phyloP scores from a whole-genome alignment of 2,888 invertebrate genomes.

The Siphlonurus alternatus region DNA sequence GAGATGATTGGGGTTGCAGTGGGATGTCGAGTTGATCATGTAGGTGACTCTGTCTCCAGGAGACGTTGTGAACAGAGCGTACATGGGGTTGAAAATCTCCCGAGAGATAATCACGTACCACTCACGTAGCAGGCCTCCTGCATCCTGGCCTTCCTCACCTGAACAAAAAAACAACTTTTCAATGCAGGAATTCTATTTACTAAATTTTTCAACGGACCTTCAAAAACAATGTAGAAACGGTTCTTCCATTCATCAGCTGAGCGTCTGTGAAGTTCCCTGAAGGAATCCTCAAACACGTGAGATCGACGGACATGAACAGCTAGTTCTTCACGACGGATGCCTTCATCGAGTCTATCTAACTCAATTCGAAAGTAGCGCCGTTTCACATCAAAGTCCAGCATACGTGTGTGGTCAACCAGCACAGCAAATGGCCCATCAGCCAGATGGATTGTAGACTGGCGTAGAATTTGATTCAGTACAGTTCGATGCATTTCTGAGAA shows the following conservation, averaged over 20 bases:
- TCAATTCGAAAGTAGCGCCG: constrained; percentile 75
- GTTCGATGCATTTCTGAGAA: constrained; percentile 61
- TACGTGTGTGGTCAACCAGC: constrained; percentile 69
- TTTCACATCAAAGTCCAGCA: constrained; percentile 82
- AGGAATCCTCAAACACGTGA: constrained; percentile 78
- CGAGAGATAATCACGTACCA: constrained; percentile 84
- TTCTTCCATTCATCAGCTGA: constrained; percentile 81
- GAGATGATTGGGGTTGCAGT: constrained; percentile 80
- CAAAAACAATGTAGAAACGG: constrained; percentile 80
- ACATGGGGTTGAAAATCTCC: constrained; percentile 87
- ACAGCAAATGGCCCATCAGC: constrained; percentile 79
- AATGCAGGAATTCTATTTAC: not conserved
- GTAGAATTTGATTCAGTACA: constrained; percentile 73
- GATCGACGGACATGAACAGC: constrained; percentile 71
- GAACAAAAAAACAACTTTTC: constrained; percentile 16
- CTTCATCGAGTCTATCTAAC: constrained; percentile 64
- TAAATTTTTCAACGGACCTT: too few species aligned
- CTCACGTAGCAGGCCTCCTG: constrained; percentile 70
- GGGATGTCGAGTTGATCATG: constrained; percentile 78
- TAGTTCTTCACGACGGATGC: constrained; percentile 60
- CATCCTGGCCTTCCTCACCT: constrained; percentile 88
- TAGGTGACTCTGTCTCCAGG: constrained; percentile 84
- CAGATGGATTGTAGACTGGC: constrained; percentile 59
- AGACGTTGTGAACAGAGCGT: constrained; percentile 76
- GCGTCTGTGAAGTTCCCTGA: constrained; percentile 65